Evolutionary conservation across 2,113 vertebrate genomes (phyloP).

Genomic region (Hypomesus transpacificus): DNA sequence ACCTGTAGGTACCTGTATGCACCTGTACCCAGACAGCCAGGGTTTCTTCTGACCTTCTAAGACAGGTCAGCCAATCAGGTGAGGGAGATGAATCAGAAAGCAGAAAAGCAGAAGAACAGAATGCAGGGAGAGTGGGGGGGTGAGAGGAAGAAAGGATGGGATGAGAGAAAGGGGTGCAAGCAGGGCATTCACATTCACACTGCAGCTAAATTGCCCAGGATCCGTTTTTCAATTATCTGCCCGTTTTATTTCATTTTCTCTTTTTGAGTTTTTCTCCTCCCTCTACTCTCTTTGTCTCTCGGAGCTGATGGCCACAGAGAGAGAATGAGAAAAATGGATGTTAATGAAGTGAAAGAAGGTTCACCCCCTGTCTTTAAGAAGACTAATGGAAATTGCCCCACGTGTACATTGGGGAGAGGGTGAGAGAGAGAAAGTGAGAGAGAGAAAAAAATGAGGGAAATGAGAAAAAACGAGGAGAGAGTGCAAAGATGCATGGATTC

Average conservation of each 20-base stretch:
- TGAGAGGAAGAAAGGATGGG: background rate
- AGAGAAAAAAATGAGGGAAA: too few species aligned
- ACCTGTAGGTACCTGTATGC: background rate
- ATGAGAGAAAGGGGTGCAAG: background rate
- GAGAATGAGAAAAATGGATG: constrained; percentile 18
- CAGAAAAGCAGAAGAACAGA: background rate
- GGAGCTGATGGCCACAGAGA: background rate
- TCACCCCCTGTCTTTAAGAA: constrained; percentile 20
- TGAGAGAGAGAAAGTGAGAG: background rate
- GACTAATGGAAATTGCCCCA: constrained; percentile 24
- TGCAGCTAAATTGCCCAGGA: constrained; percentile 27
- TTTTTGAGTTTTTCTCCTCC: background rate
- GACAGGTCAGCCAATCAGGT: background rate
- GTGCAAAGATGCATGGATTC: background rate
- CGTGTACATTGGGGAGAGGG: background rate
- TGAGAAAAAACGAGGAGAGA: background rate
- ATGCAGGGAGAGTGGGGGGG: background rate
- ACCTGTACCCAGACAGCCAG: constrained; percentile 10
- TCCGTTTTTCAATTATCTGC: constrained; percentile 37
- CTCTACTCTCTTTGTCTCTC: background rate
- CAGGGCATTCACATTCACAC: constrained; percentile 13
- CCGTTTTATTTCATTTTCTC: constrained; percentile 25
- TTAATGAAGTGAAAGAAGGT: constrained; percentile 31
- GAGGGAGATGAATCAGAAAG: constrained; percentile 14
- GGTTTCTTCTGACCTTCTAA: background rate